A percentile compares a stretch with the other conserved stretches of the same genome.
Evolutionary conservation across 2,888 invertebrate genomes (phyloP).

Genomic region (Spilosoma lubricipeda): DNA sequence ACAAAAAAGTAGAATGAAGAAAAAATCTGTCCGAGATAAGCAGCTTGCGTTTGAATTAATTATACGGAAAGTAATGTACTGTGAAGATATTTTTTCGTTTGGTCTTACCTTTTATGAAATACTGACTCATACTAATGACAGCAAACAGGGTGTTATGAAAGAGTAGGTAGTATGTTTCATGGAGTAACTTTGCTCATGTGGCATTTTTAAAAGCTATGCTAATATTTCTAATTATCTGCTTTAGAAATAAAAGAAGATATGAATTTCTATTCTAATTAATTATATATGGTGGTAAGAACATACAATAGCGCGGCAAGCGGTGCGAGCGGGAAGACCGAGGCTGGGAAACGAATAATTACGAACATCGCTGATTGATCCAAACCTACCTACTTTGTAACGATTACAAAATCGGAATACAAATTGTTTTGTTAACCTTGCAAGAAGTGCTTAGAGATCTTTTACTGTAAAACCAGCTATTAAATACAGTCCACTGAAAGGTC

Average conservation of each 20-base stretch:
- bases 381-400: no score
- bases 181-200: not conserved
- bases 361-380: no score
- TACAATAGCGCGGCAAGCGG: no score
- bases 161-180: not conserved
- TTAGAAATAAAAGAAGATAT: not conserved
- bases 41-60: conserved; percentile 35
- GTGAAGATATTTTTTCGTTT: conserved; percentile 17
- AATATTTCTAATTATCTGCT: not conserved
- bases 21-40: conserved; percentile 43
- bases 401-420: no score
- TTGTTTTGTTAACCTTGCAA: no score
- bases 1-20: conserved; percentile 43
- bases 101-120: conserved; percentile 2
- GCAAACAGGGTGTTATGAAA: not conserved
- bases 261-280: not conserved
- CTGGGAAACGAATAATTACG: no score
- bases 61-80: conserved; percentile 35
- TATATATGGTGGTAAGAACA: no score
- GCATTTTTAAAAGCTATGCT: not conserved
- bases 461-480: no score
- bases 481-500: no score
- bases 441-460: no score
- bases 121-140: conserved; percentile 15
- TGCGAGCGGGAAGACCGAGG: no score